phyloP scores from a whole-genome alignment of 2,888 invertebrate genomes.

The Hypena proboscidalis region DNA sequence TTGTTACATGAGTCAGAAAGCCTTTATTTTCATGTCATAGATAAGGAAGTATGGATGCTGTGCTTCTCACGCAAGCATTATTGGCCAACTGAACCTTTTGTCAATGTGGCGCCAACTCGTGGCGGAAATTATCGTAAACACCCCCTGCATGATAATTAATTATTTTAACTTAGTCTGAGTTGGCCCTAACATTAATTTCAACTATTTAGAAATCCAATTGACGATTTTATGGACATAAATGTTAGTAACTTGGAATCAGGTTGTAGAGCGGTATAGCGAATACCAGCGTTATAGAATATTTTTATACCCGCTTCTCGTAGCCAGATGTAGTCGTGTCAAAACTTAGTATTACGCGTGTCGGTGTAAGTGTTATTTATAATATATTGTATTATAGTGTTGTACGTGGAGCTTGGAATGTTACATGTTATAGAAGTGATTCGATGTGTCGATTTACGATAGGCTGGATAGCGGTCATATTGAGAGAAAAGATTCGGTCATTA shows the following conservation, averaged over 20 bases:
- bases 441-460: too few species aligned
- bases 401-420: constrained; percentile 22
- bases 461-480: too few species aligned
- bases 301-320: constrained; percentile 66
- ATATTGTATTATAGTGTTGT: constrained; percentile 37
- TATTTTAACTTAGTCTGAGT: too few species aligned
- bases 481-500: too few species aligned
- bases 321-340: constrained; percentile 45
- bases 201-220: constrained; percentile 3
- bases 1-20: too few species aligned
- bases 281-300: constrained; percentile 59
- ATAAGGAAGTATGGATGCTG: too few species aligned
- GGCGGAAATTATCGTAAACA: too few species aligned
- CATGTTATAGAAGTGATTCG: neutral
- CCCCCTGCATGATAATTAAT: too few species aligned
- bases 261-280: constrained; percentile 53
- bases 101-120: too few species aligned
- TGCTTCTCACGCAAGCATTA: too few species aligned
- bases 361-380: constrained; percentile 44
- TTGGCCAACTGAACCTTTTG: too few species aligned
- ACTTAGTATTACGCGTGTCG: constrained; percentile 39
- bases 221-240: constrained; percentile 14
- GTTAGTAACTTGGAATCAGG: constrained; percentile 34
- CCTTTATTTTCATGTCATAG: too few species aligned
- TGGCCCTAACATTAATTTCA: neutral